phyloP scores from a whole-genome alignment of 2,797 vertebrate genomes.

The Australoheros facetus region DNA sequence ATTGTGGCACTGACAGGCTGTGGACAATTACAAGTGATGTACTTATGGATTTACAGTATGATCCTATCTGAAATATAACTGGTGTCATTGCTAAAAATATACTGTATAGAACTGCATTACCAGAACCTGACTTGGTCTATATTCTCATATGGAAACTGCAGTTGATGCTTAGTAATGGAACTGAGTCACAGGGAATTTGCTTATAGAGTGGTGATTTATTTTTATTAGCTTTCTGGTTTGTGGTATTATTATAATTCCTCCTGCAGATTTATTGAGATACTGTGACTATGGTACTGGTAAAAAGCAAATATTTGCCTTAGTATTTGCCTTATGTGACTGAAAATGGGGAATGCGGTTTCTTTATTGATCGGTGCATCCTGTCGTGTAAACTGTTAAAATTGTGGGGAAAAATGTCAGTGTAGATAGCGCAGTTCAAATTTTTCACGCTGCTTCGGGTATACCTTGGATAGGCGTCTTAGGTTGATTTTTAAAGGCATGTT shows the following conservation, averaged over 20 bases:
- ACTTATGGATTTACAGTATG: constrained; percentile 68
- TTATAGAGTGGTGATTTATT: constrained; percentile 60
- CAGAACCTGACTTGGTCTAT: constrained; percentile 27
- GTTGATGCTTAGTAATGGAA: constrained; percentile 47
- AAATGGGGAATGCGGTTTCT: constrained; percentile 14
- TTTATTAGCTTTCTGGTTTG: constrained; percentile 57
- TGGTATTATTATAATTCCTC: constrained; percentile 53
- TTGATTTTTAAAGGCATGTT: not conserved
- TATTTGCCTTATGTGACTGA: constrained; percentile 12
- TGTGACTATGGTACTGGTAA: constrained; percentile 48
- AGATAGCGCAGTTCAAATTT: not conserved
- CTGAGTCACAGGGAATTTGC: constrained; percentile 43
- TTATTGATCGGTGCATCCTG: constrained; percentile 13
- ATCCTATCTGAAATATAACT: constrained; percentile 61
- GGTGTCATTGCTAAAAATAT: constrained; percentile 49
- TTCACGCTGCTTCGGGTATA: not conserved
- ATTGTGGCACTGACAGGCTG: constrained; percentile 65
- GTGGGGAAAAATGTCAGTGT: not conserved
- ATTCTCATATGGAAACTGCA: constrained; percentile 42
- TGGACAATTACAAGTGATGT: constrained; percentile 72
- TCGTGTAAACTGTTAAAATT: constrained; percentile 11
- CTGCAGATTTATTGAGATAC: constrained; percentile 62
- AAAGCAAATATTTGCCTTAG: constrained; percentile 30
- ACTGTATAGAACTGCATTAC: constrained; percentile 31
- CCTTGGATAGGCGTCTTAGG: not conserved